Conservation (phyloP, 1,140 invertebrate genomes). For the Antheraea pernyi region DNA sequence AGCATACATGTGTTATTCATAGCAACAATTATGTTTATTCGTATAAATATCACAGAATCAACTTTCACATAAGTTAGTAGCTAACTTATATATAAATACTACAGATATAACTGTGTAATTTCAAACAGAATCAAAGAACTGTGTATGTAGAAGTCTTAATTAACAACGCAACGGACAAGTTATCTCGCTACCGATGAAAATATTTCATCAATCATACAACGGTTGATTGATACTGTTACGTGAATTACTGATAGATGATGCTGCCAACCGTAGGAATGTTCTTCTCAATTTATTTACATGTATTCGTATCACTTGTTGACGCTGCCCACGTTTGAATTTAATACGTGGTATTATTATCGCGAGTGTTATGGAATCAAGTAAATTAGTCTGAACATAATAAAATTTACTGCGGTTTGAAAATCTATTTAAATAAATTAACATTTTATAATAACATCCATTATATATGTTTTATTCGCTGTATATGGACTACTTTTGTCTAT, state of each 20-base stretch:
- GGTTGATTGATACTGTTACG: slow-evolving; percentile 74
- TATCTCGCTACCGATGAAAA: slow-evolving; percentile 72
- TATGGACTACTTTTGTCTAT: too few relatives aligned
- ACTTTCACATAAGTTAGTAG: background rate
- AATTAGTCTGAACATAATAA: background rate
- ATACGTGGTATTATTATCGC: background rate
- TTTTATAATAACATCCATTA: background rate
- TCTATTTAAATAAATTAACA: background rate
- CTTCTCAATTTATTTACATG: slow-evolving; percentile 75
- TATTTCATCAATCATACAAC: slow-evolving; percentile 72
- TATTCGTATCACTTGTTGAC: slow-evolving; percentile 75
- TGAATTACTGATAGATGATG: slow-evolving; percentile 75
- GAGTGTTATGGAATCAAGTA: background rate
- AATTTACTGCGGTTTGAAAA: background rate
- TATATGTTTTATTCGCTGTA: too few relatives aligned
- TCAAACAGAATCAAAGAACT: background rate
- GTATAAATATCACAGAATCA: too few relatives aligned
- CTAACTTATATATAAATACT: background rate
- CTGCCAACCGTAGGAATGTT: slow-evolving; percentile 54
- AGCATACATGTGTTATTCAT: too few relatives aligned
- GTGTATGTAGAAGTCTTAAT: slow-evolving; percentile 60
- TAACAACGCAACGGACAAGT: slow-evolving; percentile 62
- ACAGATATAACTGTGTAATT: background rate
- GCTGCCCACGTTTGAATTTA: slow-evolving; percentile 42
- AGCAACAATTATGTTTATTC: too few relatives aligned